Conservation (phyloP, 2,888 invertebrate species). For the Drosophila borealis region DNA sequence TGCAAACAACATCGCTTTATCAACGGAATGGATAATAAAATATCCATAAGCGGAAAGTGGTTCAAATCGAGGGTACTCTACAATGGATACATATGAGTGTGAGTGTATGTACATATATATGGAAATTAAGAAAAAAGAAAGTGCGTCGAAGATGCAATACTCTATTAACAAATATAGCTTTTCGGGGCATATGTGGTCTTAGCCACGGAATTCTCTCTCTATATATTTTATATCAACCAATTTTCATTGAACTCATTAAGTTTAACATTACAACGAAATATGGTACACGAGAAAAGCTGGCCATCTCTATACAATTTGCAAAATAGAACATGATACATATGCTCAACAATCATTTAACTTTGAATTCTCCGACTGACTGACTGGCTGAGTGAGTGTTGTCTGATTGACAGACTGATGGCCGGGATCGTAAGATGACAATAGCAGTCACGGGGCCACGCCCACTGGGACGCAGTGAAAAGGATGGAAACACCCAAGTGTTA, state of each 20-base stretch:
- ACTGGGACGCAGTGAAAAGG: not conserved
- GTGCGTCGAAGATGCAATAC: no score
- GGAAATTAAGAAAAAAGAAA: no score
- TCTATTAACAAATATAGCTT: no score
- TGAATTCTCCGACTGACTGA: conserved; percentile 22
- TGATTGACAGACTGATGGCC: conserved; percentile 33
- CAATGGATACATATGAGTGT: not conserved
- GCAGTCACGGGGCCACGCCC: not conserved
- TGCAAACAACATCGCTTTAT: conserved; percentile 6
- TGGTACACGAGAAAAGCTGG: no score
- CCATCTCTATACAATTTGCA: not conserved
- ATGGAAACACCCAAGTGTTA: conserved; percentile 48
- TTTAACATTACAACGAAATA: no score
- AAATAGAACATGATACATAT: not conserved
- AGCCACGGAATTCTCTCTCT: no score
- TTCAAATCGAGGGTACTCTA: conserved; percentile 10
- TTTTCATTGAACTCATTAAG: no score
- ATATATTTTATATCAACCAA: no score
- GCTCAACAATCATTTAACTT: not conserved
- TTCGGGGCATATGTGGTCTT: no score
- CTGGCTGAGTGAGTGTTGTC: conserved; percentile 33
- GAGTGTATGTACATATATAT: no score
- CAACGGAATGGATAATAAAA: conserved; percentile 7
- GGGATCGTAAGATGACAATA: conserved; percentile 52
- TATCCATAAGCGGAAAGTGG: conserved; percentile 7